Conservation (phyloP, 2,888 invertebrate species). For the Diadromus collaris region DNA sequence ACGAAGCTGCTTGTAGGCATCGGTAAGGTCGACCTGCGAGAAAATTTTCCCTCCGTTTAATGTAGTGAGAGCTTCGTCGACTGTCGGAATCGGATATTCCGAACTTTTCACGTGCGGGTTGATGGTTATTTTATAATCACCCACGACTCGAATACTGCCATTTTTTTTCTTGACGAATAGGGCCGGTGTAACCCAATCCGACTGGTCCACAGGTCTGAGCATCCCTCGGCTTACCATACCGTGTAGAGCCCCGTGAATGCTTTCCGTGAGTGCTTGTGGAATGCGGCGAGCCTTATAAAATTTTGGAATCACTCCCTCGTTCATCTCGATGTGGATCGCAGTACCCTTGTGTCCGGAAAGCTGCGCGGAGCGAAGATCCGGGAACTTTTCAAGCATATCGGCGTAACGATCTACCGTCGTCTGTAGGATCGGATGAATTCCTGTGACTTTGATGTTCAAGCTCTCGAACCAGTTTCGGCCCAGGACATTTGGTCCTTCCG, state of each 20-base stretch:
- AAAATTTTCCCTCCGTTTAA: conserved; percentile 61
- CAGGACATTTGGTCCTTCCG: conserved; percentile 28
- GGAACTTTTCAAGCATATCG: conserved; percentile 11
- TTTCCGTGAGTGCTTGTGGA: conserved; percentile 32
- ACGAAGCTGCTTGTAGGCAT: conserved; percentile 62
- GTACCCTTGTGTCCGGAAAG: conserved; percentile 21
- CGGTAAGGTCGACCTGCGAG: conserved; percentile 62
- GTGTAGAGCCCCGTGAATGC: conserved; percentile 28
- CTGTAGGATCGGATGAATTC: conserved; percentile 25
- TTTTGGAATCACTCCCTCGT: conserved; percentile 41
- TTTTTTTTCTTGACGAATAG: conserved; percentile 57
- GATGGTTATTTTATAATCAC: conserved; percentile 64
- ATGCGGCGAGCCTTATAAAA: conserved; percentile 45
- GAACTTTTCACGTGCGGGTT: conserved; percentile 68
- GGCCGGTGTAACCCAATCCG: conserved; percentile 60
- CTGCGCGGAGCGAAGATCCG: neutral
- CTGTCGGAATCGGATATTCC: conserved; percentile 64
- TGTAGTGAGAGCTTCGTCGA: conserved; percentile 61
- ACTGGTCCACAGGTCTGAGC: conserved; percentile 48
- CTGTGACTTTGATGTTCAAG: conserved; percentile 26
- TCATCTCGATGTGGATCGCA: conserved; percentile 24
- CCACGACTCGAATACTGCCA: conserved; percentile 59
- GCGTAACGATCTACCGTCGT: neutral
- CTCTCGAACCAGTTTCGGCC: conserved; percentile 39
- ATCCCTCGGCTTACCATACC: conserved; percentile 45